Percentiles rank a stretch among this genome's conserved stretches.
These are phyloP conservation scores for Cochlearius cochlearius DNA, from an alignment of 2,113 vertebrate species.

Conservation along the genomic window DNA sequence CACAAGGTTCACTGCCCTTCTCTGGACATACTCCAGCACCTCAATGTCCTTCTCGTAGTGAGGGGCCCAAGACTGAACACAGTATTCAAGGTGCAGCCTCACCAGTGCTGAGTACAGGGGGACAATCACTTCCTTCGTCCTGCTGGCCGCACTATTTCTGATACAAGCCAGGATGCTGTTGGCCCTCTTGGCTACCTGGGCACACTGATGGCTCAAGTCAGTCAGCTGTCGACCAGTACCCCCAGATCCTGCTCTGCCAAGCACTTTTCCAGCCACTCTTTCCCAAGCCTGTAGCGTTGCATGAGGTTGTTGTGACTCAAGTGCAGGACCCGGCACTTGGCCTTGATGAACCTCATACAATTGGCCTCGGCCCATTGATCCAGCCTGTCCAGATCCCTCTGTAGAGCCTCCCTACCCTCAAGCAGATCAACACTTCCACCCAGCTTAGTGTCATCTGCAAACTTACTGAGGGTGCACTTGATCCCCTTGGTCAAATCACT, in stretches of 20 bases:
- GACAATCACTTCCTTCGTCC: neutral
- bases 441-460: neutral
- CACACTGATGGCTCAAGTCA: neutral
- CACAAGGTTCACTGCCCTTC: neutral
- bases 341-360: neutral
- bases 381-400: neutral
- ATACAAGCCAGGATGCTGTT: neutral
- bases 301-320: neutral
- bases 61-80: neutral
- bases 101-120: neutral
- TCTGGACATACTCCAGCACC: neutral
- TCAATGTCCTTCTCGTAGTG: neutral
- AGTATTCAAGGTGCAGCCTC: neutral
- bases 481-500: neutral
- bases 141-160: neutral
- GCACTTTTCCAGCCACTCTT: neutral
- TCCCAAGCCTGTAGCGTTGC: neutral
- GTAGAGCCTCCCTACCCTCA: neutral
- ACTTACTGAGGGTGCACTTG: neutral
- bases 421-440: neutral
- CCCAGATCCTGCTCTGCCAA: accelerated
- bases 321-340: neutral
- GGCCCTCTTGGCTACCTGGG: neutral
- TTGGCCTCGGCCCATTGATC: neutral
- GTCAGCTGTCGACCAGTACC: accelerated